phyloP scores from a whole-genome alignment of 2,797 vertebrate species.

The Danio choprae region DNA sequence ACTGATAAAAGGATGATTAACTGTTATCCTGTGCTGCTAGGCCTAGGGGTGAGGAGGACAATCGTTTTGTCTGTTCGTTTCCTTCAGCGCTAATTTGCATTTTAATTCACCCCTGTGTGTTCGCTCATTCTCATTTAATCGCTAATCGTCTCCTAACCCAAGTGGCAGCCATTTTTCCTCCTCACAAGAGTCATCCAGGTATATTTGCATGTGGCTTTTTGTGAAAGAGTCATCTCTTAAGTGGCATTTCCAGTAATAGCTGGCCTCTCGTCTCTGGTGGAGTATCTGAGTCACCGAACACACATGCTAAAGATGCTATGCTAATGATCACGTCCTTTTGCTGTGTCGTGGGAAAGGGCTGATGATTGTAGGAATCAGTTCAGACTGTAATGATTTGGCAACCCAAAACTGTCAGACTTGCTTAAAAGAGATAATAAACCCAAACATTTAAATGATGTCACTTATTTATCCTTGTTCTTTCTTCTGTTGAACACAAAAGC shows the following conservation, averaged over 20 bases:
- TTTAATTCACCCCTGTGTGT: constrained; percentile 73
- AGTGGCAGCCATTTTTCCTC: constrained; percentile 78
- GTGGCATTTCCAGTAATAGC: constrained; percentile 15
- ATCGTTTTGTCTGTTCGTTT: constrained; percentile 23
- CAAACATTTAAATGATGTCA: no score
- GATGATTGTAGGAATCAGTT: background rate
- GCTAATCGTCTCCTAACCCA: constrained; percentile 77
- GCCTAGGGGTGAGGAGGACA: constrained; percentile 8
- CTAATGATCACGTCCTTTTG: constrained; percentile 13
- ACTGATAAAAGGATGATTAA: constrained; percentile 3
- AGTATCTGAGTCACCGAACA: constrained; percentile 4
- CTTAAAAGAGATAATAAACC: no score
- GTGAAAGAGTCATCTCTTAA: background rate
- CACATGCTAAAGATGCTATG: constrained; percentile 11
- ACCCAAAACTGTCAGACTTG: no score
- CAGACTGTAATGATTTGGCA: no score
- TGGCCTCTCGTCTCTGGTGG: constrained; percentile 9
- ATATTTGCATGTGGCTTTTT: constrained; percentile 23
- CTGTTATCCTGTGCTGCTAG: background rate
- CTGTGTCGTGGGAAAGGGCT: background rate
- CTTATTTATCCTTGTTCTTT: no score
- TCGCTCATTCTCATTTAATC: constrained; percentile 67
- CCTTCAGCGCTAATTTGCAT: constrained; percentile 74
- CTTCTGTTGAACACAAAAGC: no score
- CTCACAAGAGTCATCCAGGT: constrained; percentile 65